phyloP scores from a whole-genome alignment of 2,888 invertebrate genomes.

The Bhutanitis thaidina region DNA sequence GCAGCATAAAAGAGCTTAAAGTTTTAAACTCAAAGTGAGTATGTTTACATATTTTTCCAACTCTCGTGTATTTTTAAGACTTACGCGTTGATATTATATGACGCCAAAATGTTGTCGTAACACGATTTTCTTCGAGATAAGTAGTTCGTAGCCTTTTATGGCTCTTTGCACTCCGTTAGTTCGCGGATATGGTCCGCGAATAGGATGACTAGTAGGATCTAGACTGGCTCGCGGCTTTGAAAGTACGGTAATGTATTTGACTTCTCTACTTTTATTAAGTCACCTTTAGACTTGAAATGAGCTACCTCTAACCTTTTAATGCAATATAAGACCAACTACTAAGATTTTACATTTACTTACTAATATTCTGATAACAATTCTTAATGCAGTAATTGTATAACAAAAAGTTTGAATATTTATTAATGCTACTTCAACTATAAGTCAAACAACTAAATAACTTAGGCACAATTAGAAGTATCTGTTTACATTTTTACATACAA shows the following conservation, averaged over 20 bases:
- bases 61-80: conserved; percentile 19
- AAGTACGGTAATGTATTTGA: conserved; percentile 27
- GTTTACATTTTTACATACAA: too few relatives aligned
- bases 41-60: conserved; percentile 11
- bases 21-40: conserved; percentile 12
- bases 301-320: too few relatives aligned
- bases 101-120: conserved; percentile 18
- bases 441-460: too few relatives aligned
- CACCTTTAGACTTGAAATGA: too few relatives aligned
- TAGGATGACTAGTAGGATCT: conserved; percentile 35
- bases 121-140: conserved; percentile 30
- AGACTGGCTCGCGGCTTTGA: conserved; percentile 31
- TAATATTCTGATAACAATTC: too few relatives aligned
- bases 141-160: conserved; percentile 30
- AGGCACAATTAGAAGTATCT: too few relatives aligned
- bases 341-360: too few relatives aligned
- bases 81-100: conserved; percentile 16
- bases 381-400: too few relatives aligned
- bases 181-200: conserved; percentile 33
- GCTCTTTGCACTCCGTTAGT: conserved; percentile 36
- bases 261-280: conserved; percentile 5
- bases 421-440: too few relatives aligned
- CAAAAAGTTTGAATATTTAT: too few relatives aligned
- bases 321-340: too few relatives aligned
- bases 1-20: conserved; percentile 1